Evolutionary conservation across 2,888 invertebrate species (phyloP).

Genomic region (Parascotia fuliginaria): DNA sequence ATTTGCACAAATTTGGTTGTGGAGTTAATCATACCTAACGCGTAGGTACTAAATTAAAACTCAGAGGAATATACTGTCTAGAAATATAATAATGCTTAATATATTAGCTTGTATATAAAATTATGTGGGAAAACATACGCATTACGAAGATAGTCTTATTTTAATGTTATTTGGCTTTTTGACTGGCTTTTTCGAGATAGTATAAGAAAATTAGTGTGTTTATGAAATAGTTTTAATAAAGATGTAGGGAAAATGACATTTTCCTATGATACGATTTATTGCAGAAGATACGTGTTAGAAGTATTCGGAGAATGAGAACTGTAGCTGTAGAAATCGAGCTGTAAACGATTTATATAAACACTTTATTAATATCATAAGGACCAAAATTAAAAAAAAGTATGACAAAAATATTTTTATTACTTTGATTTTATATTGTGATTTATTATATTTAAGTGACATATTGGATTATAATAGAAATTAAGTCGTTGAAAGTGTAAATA

Average conservation of each 20-base stretch:
- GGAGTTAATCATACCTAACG: constrained; percentile 28
- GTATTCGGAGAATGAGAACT: constrained; percentile 18
- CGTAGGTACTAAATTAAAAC: constrained; percentile 29
- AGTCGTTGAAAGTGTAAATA: constrained; percentile 72
- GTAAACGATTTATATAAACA: constrained; percentile 34
- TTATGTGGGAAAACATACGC: constrained; percentile 85
- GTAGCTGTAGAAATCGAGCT: constrained; percentile 18
- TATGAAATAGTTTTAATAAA: constrained; percentile 59
- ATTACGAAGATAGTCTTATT: constrained; percentile 80
- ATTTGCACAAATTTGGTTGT: constrained; percentile 41
- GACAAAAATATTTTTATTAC: constrained; percentile 54
- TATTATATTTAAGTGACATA: constrained; percentile 70
- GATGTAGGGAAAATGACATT: constrained; percentile 48
- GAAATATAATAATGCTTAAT: constrained; percentile 50
- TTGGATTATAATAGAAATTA: constrained; percentile 68
- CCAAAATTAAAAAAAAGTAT: constrained; percentile 64
- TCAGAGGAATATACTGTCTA: constrained; percentile 32
- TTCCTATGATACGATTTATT: constrained; percentile 51
- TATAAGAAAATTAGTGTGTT: constrained; percentile 64
- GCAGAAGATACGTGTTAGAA: constrained; percentile 27
- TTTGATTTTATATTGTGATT: constrained; percentile 76
- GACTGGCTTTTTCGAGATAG: constrained; percentile 79
- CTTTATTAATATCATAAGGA: constrained; percentile 48
- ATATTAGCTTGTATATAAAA: constrained; percentile 75
- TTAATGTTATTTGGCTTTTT: constrained; percentile 77